phyloP scores from a whole-genome alignment of 2,888 invertebrate species.

The Pogonocherus hispidulus region DNA sequence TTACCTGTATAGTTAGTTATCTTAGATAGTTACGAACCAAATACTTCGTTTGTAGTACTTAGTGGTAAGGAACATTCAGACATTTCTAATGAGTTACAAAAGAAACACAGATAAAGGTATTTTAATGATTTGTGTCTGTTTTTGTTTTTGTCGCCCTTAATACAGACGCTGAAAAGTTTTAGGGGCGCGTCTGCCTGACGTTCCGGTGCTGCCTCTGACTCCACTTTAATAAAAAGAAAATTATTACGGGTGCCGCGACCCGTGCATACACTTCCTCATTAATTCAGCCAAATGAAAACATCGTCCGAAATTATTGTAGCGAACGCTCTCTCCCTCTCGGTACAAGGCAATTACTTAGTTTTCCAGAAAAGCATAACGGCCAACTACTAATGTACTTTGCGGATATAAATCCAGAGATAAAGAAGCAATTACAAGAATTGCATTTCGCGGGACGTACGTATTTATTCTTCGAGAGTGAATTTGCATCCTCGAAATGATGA shows the following conservation, averaged over 20 bases:
- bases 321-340: slow-evolving; percentile 7
- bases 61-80: too few species aligned
- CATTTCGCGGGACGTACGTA: not conserved
- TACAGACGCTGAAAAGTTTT: too few species aligned
- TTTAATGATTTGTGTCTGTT: too few species aligned
- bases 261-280: slow-evolving; percentile 16
- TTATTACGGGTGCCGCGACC: slow-evolving; percentile 7
- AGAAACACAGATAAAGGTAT: too few species aligned
- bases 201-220: too few species aligned
- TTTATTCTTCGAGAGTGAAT: slow-evolving; percentile 1
- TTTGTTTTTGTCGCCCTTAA: too few species aligned
- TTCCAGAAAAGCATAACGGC: slow-evolving; percentile 37
- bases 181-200: too few species aligned
- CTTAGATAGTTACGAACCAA: too few species aligned
- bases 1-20: too few species aligned
- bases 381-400: slow-evolving; percentile 33
- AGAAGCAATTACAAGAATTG: slow-evolving; percentile 36
- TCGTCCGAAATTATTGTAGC: slow-evolving; percentile 40
- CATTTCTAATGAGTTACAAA: too few species aligned
- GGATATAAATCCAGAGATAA: slow-evolving; percentile 39
- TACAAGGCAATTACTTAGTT: slow-evolving; percentile 40
- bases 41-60: too few species aligned
- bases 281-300: slow-evolving; percentile 40
- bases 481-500: slow-evolving; percentile 1
- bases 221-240: not conserved